Conservation (phyloP, 2,797 vertebrate genomes). For the Silurus aristotelis region DNA sequence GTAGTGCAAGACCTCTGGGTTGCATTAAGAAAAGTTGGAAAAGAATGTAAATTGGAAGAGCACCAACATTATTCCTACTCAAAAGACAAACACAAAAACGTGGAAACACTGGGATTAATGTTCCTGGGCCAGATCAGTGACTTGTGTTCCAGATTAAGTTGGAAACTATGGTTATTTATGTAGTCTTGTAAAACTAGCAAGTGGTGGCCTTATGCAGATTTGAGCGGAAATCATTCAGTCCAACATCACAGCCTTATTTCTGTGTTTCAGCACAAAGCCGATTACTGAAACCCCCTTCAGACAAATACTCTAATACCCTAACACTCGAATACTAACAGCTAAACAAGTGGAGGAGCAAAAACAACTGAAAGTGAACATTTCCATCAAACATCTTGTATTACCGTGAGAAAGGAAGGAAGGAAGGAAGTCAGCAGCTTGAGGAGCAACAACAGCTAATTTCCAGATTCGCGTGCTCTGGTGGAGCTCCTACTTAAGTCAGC, state of each 20-base stretch:
- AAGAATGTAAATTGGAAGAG: not conserved
- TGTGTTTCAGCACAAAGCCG: not conserved
- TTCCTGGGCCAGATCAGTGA: not conserved
- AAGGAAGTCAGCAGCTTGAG: not conserved
- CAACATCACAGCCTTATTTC: not conserved
- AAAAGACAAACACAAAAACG: not conserved
- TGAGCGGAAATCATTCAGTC: not conserved
- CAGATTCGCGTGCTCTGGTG: not conserved
- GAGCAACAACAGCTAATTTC: not conserved
- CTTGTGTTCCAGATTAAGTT: not conserved
- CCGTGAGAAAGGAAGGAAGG: conserved; percentile 6
- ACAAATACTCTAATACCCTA: not conserved
- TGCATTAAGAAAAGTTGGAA: not conserved
- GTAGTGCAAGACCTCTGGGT: no score
- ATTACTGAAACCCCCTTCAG: conserved; percentile 21
- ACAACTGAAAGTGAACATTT: not conserved
- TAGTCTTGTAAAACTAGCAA: not conserved
- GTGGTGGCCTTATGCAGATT: not conserved
- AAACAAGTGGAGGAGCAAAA: not conserved
- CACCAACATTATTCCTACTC: not conserved
- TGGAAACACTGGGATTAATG: not conserved
- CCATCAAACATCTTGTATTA: not conserved
- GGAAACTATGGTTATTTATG: not conserved
- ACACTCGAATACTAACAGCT: conserved; percentile 11
- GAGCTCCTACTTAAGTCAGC: not conserved